Percentiles rank a stretch among this genome's conserved stretches.
These are phyloP conservation scores for Chesias legatella DNA, from an alignment of 2,888 invertebrate species.

Conservation along the genomic window DNA sequence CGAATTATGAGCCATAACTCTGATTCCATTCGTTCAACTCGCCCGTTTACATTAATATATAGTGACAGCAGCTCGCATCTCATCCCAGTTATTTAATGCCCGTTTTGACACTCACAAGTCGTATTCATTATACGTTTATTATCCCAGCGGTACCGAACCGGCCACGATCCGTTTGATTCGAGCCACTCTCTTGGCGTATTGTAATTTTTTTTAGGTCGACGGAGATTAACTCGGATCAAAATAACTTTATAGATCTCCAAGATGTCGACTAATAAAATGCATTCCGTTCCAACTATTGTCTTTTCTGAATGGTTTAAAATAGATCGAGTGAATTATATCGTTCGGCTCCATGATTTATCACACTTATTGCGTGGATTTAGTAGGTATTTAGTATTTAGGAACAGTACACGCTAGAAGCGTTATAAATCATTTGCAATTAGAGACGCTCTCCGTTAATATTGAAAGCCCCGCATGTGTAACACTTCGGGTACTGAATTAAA, in stretches of 20 bases:
- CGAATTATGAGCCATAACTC: constrained; percentile 73
- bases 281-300: constrained; percentile 24
- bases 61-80: constrained; percentile 67
- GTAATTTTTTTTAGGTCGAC: constrained; percentile 47
- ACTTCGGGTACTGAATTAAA: constrained; percentile 74
- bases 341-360: constrained; percentile 5
- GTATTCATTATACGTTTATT: constrained; percentile 62
- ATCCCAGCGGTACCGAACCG: constrained; percentile 58
- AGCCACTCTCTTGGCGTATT: constrained; percentile 47
- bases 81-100: constrained; percentile 71
- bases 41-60: constrained; percentile 72
- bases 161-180: constrained; percentile 56
- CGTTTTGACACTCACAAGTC: constrained; percentile 71
- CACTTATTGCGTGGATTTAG: constrained; percentile 11
- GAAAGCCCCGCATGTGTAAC: constrained; percentile 62
- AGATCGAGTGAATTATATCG: constrained; percentile 6
- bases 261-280: constrained; percentile 28
- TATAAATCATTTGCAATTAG: constrained; percentile 49
- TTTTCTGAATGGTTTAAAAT: constrained; percentile 20
- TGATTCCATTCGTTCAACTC: constrained; percentile 72
- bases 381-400: too few species aligned
- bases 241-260: constrained; percentile 44
- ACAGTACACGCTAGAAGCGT: constrained; percentile 26
- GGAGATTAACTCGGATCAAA: constrained; percentile 42
- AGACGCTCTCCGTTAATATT: constrained; percentile 62